Percentiles rank a stretch among this genome's conserved stretches.
Conservation (phyloP, 2,888 invertebrate species). For the Euzetes globulus region DNA sequence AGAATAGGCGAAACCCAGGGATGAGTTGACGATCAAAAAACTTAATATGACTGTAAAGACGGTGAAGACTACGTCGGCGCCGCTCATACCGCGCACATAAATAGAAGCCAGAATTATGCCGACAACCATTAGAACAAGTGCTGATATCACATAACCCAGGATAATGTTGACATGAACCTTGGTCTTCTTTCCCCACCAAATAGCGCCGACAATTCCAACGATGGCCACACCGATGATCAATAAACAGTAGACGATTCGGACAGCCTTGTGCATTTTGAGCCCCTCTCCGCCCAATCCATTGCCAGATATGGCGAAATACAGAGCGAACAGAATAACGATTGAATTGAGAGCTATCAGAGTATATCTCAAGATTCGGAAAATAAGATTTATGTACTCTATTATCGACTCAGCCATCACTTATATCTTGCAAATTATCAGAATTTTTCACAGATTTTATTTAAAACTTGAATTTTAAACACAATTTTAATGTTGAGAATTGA, state of each 20-base stretch:
- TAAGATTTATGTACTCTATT: slow-evolving; percentile 28
- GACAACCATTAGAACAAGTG: neutral
- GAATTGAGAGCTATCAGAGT: slow-evolving; percentile 28
- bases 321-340: slow-evolving; percentile 22
- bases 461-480: neutral
- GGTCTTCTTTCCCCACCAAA: slow-evolving; percentile 31
- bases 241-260: slow-evolving; percentile 1
- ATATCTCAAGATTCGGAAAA: slow-evolving; percentile 27
- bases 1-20: slow-evolving; percentile 30
- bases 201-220: slow-evolving; percentile 25
- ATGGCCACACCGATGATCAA: slow-evolving; percentile 20
- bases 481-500: too few relatives aligned
- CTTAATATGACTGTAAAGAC: slow-evolving; percentile 8
- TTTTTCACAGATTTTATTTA: neutral
- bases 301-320: slow-evolving; percentile 26
- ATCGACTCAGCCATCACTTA: neutral
- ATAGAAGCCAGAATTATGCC: slow-evolving; percentile 27
- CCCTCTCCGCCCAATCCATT: slow-evolving; percentile 28
- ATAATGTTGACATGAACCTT: slow-evolving; percentile 34
- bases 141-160: slow-evolving; percentile 9
- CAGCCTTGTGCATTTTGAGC: slow-evolving; percentile 15
- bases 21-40: slow-evolving; percentile 23
- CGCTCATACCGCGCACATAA: slow-evolving; percentile 28
- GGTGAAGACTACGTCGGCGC: slow-evolving; percentile 28
- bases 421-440: neutral